Evolutionary conservation across 2,888 invertebrate genomes (phyloP).

Genomic region (Lepetodrilus schrolli): DNA sequence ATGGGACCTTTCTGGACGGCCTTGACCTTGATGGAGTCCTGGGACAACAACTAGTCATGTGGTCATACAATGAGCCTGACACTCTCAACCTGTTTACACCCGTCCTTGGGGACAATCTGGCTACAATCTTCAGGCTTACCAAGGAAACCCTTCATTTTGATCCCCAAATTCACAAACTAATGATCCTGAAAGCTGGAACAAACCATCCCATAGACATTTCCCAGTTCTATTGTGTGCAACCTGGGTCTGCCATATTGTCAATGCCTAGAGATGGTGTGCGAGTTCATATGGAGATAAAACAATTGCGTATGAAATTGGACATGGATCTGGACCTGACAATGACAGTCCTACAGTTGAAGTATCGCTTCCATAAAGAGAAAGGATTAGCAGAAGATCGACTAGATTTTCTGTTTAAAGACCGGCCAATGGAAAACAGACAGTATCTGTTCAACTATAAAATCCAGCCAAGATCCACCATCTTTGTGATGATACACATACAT

Average conservation of each 20-base stretch:
- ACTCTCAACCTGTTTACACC: constrained; percentile 61
- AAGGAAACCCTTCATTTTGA: constrained; percentile 53
- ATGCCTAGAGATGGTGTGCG: constrained; percentile 50
- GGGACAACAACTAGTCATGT: constrained; percentile 57
- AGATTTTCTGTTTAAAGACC: constrained; percentile 60
- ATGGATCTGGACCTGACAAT: constrained; percentile 52
- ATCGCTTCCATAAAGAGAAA: constrained; percentile 51
- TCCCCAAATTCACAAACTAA: constrained; percentile 45
- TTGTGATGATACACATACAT: constrained; percentile 56
- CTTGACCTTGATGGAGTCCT: constrained; percentile 48
- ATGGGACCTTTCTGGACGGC: constrained; percentile 32
- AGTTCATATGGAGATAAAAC: constrained; percentile 56
- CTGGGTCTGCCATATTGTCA: constrained; percentile 60
- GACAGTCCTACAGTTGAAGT: constrained; percentile 60
- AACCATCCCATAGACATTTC: constrained; percentile 53
- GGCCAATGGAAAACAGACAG: constrained; percentile 55
- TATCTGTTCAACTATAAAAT: constrained; percentile 55
- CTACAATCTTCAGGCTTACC: constrained; percentile 54
- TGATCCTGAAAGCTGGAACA: constrained; percentile 58
- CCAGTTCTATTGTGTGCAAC: constrained; percentile 46
- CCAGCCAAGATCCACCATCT: constrained; percentile 42
- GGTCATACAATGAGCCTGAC: constrained; percentile 57
- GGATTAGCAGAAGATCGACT: constrained; percentile 60
- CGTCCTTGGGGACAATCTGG: constrained; percentile 50
- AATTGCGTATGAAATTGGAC: constrained; percentile 56